Evolutionary conservation across 2,888 invertebrate species (phyloP).

Genomic region (Drosophila kambysellisi): DNA sequence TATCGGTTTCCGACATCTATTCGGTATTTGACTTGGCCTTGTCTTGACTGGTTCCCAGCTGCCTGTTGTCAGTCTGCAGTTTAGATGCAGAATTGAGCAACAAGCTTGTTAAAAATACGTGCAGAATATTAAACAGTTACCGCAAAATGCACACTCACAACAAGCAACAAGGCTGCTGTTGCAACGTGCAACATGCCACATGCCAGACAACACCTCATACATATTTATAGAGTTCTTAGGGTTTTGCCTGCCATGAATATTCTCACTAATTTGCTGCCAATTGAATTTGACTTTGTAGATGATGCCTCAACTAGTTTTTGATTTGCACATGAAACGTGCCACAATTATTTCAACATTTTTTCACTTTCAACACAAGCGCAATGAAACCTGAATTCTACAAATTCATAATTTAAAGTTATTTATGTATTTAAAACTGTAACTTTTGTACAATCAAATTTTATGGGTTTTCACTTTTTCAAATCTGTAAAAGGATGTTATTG

Average conservation of each 20-base stretch:
- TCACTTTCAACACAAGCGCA: not conserved
- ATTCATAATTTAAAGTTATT: not conserved
- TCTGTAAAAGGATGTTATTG: not conserved
- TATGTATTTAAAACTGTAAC: not conserved
- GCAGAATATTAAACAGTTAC: constrained; percentile 55
- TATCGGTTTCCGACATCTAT: constrained; percentile 28
- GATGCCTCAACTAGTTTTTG: constrained; percentile 33
- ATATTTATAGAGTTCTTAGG: constrained; percentile 55
- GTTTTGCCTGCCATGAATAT: constrained; percentile 51
- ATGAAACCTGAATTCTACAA: not conserved
- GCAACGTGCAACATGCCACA: constrained; percentile 31
- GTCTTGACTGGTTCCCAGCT: not conserved
- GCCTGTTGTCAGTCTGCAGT: constrained; percentile 29
- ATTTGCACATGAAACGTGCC: constrained; percentile 15
- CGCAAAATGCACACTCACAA: constrained; percentile 2
- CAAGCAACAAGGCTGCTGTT: constrained; percentile 1
- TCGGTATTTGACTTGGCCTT: constrained; percentile 1
- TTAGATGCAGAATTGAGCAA: constrained; percentile 61
- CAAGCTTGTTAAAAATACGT: constrained; percentile 59
- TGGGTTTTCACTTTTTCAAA: not conserved
- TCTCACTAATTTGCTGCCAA: constrained; percentile 65
- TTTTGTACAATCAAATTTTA: not conserved
- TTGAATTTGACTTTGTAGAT: constrained; percentile 58
- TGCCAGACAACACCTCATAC: constrained; percentile 41
- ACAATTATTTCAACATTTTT: not conserved